Evolutionary conservation across 1,140 invertebrate genomes (phyloP).

Genomic region (Procambarus virginalis): DNA sequence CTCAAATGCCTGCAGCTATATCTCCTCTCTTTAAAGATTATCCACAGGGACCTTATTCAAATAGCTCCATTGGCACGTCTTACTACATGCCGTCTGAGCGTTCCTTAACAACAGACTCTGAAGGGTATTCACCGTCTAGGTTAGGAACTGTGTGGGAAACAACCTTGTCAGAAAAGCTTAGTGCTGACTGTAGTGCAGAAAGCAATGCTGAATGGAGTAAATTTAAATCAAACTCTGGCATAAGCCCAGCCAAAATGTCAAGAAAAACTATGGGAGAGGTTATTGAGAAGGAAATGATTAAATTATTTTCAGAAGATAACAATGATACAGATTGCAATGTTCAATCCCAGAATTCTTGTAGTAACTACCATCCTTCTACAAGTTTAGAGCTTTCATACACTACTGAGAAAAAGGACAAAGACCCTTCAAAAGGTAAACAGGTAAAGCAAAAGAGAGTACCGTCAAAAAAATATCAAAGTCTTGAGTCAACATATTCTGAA

Average conservation of each 20-base stretch:
- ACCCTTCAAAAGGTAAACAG: conserved; percentile 33
- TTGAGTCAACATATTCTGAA: conserved; percentile 38
- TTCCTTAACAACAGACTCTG: conserved; percentile 55
- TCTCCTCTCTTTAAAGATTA: conserved; percentile 52
- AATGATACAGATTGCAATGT: background rate
- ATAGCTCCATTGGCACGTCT: conserved; percentile 42
- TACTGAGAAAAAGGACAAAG: conserved; percentile 7
- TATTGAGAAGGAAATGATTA: conserved; percentile 51
- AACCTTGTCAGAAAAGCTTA: conserved; percentile 6
- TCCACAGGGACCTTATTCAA: conserved; percentile 56
- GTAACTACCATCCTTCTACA: too few species aligned
- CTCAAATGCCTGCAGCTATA: background rate
- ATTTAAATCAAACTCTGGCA: background rate
- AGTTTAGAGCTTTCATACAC: background rate
- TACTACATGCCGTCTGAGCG: conserved; percentile 57
- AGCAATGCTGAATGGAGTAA: background rate
- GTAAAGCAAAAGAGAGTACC: conserved; percentile 46
- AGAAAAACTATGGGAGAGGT: conserved; percentile 44
- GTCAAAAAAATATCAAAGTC: conserved; percentile 47
- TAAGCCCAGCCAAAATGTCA: conserved; percentile 30
- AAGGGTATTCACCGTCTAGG: conserved; percentile 22
- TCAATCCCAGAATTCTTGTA: background rate
- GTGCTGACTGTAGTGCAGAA: background rate
- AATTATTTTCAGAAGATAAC: conserved; percentile 13
- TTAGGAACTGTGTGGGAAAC: conserved; percentile 38